Conservation (phyloP, 1,140 invertebrate genomes). For the Drosophila bifasciata region DNA sequence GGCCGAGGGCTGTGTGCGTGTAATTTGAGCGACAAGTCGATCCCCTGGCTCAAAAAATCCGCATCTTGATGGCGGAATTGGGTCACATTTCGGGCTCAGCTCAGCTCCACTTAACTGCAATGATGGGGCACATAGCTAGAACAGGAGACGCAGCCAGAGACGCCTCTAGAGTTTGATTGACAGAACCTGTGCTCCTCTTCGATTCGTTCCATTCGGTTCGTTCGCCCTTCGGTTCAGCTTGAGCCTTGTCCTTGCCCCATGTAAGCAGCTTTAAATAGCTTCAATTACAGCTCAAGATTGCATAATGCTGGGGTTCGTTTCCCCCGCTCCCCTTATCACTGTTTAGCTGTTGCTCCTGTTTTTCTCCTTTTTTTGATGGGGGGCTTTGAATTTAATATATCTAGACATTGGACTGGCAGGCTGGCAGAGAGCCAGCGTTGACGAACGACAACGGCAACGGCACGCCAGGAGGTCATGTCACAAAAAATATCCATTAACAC, state of each 20-base stretch:
- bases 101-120: conserved; percentile 70
- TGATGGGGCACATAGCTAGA: conserved; percentile 59
- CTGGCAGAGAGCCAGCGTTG: conserved; percentile 56
- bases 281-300: conserved; percentile 71
- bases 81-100: conserved; percentile 64
- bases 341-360: conserved; percentile 13
- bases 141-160: too few relatives aligned
- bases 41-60: conserved; percentile 12
- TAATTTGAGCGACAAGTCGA: conserved; percentile 80
- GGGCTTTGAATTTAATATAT: conserved; percentile 40
- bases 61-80: conserved; percentile 62
- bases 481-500: conserved; percentile 82
- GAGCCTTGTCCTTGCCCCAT: conserved; percentile 64
- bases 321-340: conserved; percentile 7
- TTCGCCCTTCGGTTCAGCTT: conserved; percentile 37
- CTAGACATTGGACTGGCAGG: conserved; percentile 27
- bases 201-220: conserved; percentile 50
- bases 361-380: neutral
- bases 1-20: conserved; percentile 65
- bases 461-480: conserved; percentile 80
- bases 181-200: conserved; percentile 35
- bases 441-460: conserved; percentile 55
- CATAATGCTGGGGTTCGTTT: conserved; percentile 52
- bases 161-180: conserved; percentile 70
- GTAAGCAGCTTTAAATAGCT: conserved; percentile 76